These are phyloP conservation scores for Sula dactylatra DNA, from an alignment of 2,113 vertebrate species.

Conservation along the genomic window DNA sequence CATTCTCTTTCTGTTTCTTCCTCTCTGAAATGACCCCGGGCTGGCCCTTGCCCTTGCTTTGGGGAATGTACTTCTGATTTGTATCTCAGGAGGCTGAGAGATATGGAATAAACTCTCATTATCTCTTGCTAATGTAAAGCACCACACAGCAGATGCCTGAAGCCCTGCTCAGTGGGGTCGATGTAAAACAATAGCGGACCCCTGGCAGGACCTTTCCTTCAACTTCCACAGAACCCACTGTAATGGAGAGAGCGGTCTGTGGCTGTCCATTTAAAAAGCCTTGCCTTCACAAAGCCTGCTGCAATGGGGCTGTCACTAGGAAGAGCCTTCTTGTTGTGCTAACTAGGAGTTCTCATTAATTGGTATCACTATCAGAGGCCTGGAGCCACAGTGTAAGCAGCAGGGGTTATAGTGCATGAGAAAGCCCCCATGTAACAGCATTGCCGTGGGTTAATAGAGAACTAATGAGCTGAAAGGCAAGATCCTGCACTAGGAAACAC, in stretches of 20 bases:
- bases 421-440: neutral
- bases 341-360: neutral
- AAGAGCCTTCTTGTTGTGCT: slow-evolving; percentile 17
- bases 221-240: neutral
- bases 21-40: neutral
- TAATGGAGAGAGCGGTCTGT: neutral
- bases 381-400: neutral
- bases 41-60: neutral
- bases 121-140: neutral
- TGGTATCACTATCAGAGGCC: neutral
- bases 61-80: neutral
- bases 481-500: neutral
- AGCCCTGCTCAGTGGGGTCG: neutral
- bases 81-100: neutral
- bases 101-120: neutral
- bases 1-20: neutral
- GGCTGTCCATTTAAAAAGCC: neutral
- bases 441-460: neutral
- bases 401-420: neutral
- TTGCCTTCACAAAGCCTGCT: slow-evolving; percentile 2
- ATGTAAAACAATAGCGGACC: neutral
- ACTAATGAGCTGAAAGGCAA: neutral
- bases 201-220: neutral
- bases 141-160: neutral
- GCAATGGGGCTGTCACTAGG: neutral